These are phyloP conservation scores for Rhabdomys dilectus DNA, from an alignment of 2,113 vertebrate species.

Conservation along the genomic window DNA sequence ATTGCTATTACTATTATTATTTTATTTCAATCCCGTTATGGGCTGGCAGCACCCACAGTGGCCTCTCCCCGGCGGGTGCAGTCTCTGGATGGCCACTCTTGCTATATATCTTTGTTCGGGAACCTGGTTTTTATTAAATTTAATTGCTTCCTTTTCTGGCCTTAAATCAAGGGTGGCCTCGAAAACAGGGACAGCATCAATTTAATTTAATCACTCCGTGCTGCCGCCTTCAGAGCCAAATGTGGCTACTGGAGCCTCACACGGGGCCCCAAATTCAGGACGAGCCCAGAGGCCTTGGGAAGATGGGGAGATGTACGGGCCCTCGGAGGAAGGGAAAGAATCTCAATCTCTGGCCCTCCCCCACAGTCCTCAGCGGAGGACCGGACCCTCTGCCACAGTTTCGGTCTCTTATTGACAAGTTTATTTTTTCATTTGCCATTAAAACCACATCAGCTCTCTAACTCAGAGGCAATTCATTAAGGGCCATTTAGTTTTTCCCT, in stretches of 20 bases:
- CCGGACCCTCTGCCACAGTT: accelerated
- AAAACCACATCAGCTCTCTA: neutral
- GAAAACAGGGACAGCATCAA: slow-evolving; percentile 80
- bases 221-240: slow-evolving; percentile 59
- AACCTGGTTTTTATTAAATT: slow-evolving; percentile 84
- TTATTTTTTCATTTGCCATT: slow-evolving; percentile 56
- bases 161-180: slow-evolving; percentile 85
- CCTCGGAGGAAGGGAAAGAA: neutral
- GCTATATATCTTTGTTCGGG: slow-evolving; percentile 76
- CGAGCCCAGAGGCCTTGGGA: neutral
- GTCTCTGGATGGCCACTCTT: slow-evolving; percentile 56
- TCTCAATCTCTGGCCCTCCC: neutral
- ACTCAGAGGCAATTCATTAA: slow-evolving; percentile 63
- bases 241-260: slow-evolving; percentile 71
- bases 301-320: neutral
- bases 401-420: neutral
- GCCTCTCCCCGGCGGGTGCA: slow-evolving; percentile 16
- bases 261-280: neutral
- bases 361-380: neutral
- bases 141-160: slow-evolving; percentile 84
- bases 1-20: neutral
- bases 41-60: slow-evolving; percentile 23
- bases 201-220: slow-evolving; percentile 82
- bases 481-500: slow-evolving; percentile 15
- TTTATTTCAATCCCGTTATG: neutral